phyloP scores from a whole-genome alignment of 2,113 vertebrate species.

The Calcarius ornatus region DNA sequence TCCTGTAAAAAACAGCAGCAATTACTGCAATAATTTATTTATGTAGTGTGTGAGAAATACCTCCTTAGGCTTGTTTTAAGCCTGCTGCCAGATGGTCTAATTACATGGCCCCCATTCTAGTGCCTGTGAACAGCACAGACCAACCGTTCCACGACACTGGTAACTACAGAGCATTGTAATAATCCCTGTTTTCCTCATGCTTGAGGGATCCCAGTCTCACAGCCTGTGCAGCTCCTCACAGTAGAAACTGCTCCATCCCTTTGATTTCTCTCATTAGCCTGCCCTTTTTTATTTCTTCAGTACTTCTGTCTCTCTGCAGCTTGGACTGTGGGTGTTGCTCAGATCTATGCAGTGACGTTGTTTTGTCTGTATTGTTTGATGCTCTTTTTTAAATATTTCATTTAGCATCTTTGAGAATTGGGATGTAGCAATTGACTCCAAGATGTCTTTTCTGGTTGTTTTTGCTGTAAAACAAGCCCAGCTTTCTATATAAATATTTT shows the following conservation, averaged over 20 bases:
- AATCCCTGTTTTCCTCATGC: neutral
- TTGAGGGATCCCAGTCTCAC: neutral
- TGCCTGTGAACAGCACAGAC: neutral
- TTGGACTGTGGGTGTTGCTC: neutral
- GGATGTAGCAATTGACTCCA: neutral
- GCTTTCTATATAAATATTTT: neutral
- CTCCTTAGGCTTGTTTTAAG: neutral
- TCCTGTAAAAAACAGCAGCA: neutral
- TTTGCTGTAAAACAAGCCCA: neutral
- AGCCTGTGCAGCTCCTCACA: neutral
- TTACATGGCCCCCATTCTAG: neutral
- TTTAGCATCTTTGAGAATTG: neutral
- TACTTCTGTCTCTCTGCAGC: neutral
- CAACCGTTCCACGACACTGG: neutral
- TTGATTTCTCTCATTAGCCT: neutral
- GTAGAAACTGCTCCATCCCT: neutral
- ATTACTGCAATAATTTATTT: neutral
- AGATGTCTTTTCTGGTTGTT: neutral
- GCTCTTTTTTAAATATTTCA: neutral
- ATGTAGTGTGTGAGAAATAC: neutral
- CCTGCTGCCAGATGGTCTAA: neutral
- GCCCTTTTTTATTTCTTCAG: neutral
- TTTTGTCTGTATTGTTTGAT: neutral
- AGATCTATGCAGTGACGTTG: neutral
- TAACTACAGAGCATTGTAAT: neutral